phyloP scores from a whole-genome alignment of 2,888 invertebrate genomes.

The Drosophila mercatorum region DNA sequence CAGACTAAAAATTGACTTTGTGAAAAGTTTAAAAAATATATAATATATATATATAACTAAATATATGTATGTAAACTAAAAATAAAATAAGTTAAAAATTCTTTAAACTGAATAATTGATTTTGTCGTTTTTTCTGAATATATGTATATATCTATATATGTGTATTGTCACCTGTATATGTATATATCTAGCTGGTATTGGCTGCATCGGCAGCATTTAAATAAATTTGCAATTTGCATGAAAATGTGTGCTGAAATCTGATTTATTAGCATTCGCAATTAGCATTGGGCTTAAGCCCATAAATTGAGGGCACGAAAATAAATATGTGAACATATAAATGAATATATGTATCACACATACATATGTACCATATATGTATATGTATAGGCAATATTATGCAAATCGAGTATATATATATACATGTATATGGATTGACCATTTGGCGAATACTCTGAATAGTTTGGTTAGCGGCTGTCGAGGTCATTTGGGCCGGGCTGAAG shows the following conservation, averaged over 20 bases:
- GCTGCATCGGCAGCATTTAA: conserved; percentile 10
- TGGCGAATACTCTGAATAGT: conserved; percentile 16
- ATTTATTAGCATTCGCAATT: conserved; percentile 68
- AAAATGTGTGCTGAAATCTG: conserved; percentile 36
- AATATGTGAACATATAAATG: conserved; percentile 12
- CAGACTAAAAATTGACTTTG: background rate
- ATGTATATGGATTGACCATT: conserved; percentile 2
- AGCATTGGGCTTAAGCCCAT: conserved; percentile 60
- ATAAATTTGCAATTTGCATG: conserved; percentile 41
- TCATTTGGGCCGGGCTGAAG: conserved; percentile 8
- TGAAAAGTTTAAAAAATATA: too few relatives aligned
- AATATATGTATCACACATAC: background rate
- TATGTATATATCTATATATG: background rate
- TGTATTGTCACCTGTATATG: background rate
- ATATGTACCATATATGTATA: background rate
- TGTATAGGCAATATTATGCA: conserved; percentile 1
- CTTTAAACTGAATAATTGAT: background rate
- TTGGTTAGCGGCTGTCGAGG: conserved; percentile 2
- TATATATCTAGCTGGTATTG: background rate
- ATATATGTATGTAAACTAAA: background rate
- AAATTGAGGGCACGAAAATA: conserved; percentile 39
- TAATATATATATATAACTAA: too few relatives aligned
- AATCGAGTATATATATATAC: background rate
- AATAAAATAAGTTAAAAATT: background rate
- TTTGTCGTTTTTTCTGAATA: background rate